Conservation (phyloP, 2,888 invertebrate genomes). For the Eumacrocentrus americanus region DNA sequence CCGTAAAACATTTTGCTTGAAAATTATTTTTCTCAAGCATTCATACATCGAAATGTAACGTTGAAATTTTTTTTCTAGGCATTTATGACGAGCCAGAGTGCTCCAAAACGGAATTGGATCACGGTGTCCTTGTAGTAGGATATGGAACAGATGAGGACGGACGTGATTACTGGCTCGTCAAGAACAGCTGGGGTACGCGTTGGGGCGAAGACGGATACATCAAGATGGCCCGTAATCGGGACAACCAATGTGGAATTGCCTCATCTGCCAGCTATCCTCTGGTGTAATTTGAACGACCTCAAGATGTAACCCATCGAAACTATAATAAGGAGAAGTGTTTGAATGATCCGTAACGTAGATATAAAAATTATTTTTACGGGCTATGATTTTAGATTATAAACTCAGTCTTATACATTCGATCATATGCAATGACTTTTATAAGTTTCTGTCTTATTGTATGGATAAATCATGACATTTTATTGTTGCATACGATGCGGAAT, state of each 20-base stretch:
- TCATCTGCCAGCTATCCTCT: constrained; percentile 83
- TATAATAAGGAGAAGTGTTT: no score
- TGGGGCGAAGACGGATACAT: constrained; percentile 90
- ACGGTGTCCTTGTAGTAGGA: constrained; percentile 84
- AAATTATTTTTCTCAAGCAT: neutral
- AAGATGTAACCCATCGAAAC: neutral
- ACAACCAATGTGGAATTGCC: constrained; percentile 90
- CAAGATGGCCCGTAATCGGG: constrained; percentile 82
- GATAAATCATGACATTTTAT: no score
- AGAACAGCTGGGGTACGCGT: constrained; percentile 81
- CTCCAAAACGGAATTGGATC: constrained; percentile 74
- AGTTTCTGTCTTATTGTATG: no score
- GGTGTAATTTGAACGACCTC: constrained; percentile 66
- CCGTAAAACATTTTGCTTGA: no score
- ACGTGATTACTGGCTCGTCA: constrained; percentile 83
- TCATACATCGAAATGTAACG: neutral
- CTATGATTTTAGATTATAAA: no score
- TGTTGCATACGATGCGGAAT: no score
- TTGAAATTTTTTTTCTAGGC: constrained; percentile 48
- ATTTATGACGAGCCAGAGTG: constrained; percentile 84
- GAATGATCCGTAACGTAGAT: no score
- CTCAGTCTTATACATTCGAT: no score
- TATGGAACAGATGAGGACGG: constrained; percentile 75
- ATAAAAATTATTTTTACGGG: no score
- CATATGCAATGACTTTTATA: no score